phyloP scores from a whole-genome alignment of 2,113 vertebrate genomes.

The Microtus montanus region DNA sequence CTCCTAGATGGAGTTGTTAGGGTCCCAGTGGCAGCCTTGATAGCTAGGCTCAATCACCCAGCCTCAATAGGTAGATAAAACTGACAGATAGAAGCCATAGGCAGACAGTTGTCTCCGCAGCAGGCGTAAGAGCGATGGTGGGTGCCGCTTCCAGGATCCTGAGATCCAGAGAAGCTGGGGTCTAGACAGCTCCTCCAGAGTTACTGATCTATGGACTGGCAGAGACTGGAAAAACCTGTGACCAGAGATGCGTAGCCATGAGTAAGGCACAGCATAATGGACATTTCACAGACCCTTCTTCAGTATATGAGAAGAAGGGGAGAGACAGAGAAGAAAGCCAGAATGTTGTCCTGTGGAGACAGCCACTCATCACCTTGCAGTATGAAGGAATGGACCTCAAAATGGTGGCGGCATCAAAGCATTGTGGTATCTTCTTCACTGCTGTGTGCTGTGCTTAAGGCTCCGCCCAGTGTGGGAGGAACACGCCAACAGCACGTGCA shows the following conservation, averaged over 20 bases:
- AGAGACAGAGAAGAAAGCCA: conserved; percentile 92
- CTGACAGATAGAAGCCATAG: background rate
- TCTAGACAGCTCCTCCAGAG: conserved; percentile 65
- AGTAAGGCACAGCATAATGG: conserved; percentile 94
- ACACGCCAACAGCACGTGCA: conserved; percentile 92
- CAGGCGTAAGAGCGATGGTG: background rate
- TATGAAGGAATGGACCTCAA: conserved; percentile 97
- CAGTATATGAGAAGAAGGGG: conserved; percentile 88
- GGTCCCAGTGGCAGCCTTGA: background rate
- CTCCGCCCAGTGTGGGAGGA: conserved; percentile 93
- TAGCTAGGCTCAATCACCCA: background rate
- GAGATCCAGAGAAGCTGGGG: background rate
- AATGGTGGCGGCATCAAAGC: conserved; percentile 92
- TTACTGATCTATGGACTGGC: conserved; percentile 92
- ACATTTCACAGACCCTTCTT: conserved; percentile 91
- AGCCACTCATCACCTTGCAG: conserved; percentile 92
- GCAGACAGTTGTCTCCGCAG: background rate
- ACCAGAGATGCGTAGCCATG: conserved; percentile 91
- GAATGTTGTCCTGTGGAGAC: conserved; percentile 94
- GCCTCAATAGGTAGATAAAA: background rate
- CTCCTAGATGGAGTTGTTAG: background rate
- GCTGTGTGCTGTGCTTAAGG: conserved; percentile 88
- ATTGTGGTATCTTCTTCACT: conserved; percentile 88
- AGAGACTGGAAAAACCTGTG: conserved; percentile 94
- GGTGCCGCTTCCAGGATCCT: background rate